These are phyloP conservation scores for Onthophagus taurus DNA, from an alignment of 1,140 invertebrate species.

Conservation along the genomic window DNA sequence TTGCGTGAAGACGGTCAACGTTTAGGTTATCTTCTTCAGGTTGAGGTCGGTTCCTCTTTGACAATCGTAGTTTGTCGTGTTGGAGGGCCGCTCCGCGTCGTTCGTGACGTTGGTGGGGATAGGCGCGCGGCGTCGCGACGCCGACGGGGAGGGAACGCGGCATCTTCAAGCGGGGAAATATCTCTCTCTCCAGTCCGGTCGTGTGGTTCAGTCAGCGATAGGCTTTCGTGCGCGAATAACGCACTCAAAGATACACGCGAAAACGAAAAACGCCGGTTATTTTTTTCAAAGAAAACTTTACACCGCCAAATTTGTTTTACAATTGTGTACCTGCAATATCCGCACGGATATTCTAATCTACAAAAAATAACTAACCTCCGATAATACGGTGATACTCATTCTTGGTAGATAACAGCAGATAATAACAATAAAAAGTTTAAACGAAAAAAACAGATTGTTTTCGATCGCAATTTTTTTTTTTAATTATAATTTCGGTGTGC, in stretches of 20 bases:
- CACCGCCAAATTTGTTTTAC: too few species aligned
- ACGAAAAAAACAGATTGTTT: too few species aligned
- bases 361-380: too few species aligned
- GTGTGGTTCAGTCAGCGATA: slow-evolving; percentile 13
- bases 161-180: slow-evolving; percentile 28
- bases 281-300: too few species aligned
- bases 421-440: too few species aligned
- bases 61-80: slow-evolving; percentile 23
- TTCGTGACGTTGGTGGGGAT: slow-evolving; percentile 23
- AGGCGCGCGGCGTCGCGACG: slow-evolving; percentile 23
- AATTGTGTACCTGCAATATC: too few species aligned
- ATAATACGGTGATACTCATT: too few species aligned
- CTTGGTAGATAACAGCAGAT: too few species aligned
- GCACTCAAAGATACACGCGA: not conserved
- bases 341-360: too few species aligned
- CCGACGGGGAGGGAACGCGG: slow-evolving; percentile 28
- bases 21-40: slow-evolving; percentile 28
- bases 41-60: slow-evolving; percentile 30
- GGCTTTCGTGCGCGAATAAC: slow-evolving; percentile 16
- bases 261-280: not conserved
- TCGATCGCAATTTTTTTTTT: too few species aligned
- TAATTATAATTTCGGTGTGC: too few species aligned
- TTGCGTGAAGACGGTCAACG: slow-evolving; percentile 14
- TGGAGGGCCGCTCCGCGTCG: slow-evolving; percentile 19
- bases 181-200: slow-evolving; percentile 36